Base-by-base conservation (phyloP, 2,888 invertebrate genomes). In the Kuschelorhynchus macadamiae region DNA sequence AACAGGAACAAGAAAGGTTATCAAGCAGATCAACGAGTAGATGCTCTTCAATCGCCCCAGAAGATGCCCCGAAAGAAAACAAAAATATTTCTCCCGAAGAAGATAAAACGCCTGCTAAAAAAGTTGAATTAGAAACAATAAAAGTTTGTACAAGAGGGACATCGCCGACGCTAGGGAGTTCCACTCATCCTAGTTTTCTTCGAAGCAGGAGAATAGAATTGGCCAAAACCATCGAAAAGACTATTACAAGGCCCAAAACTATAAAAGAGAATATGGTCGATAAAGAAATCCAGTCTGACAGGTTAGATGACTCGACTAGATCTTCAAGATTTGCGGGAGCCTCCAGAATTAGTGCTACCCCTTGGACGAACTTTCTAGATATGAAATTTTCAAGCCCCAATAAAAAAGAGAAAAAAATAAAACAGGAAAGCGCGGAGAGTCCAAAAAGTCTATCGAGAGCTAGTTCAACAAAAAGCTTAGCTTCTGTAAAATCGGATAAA, bases 141-240 rank as follows among this genome's bases (percentile, higher is more conserved):
- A 86, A 86, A 2, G 88, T 93, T 53, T 86, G 92, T 1, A 92
- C 92, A 0, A 86, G 94, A 65, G 91, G 90, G 21, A 94, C 94
- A 0, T 94, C 94, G 14, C 94, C 94, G 0, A 92, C 91, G 0
- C 90, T 91, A 2, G 52, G 50, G 39, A 90, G 91, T 0, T 86
- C 88, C 0, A 83, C 85, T 30, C 74, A 72, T 17, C 85, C 84
- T 11, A 81, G 82, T 0, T 90, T 89, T 71, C 84, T 90, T 8
- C 85, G 92, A 71, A 88, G 87, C 18, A 87, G 91, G 74, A 86
- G 93, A 79, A 88, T 89, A 0, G 93, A 93, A 74, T 87, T 91
- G 77, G 91, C 92, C 4, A 90, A 91, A 79, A 88, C 90, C 2
- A 85, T 91, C 50, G 91, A 93, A 81, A 91, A 90, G 81, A 89